These are phyloP conservation scores for Himalopsyche kuldschensis DNA, from an alignment of 2,888 invertebrate genomes.

Conservation along the genomic window DNA sequence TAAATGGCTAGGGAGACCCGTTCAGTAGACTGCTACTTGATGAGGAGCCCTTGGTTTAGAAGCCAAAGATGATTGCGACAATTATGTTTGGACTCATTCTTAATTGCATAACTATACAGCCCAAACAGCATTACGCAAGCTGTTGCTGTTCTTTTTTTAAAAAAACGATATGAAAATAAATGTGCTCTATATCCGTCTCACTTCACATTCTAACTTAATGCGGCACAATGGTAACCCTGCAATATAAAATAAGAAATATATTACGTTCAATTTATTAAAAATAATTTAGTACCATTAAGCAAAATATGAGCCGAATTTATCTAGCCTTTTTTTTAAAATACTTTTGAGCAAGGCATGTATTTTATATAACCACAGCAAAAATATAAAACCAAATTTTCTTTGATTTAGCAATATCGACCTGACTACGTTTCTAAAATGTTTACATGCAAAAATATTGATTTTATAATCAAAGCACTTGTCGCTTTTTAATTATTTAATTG, in stretches of 20 bases:
- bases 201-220: neutral
- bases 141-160: neutral
- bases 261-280: neutral
- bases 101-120: neutral
- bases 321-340: neutral
- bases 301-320: neutral
- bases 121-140: neutral
- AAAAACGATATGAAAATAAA: neutral
- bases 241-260: neutral
- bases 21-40: no score
- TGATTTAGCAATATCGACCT: neutral
- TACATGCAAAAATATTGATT: neutral
- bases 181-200: neutral
- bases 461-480: neutral
- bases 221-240: slow-evolving; percentile 1
- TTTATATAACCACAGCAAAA: neutral
- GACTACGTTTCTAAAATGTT: neutral
- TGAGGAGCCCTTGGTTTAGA: no score
- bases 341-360: slow-evolving; percentile 4
- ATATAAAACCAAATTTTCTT: neutral
- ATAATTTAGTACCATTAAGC: neutral
- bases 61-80: no score
- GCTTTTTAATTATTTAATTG: neutral
- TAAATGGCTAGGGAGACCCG: no score
- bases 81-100: neutral